These are phyloP conservation scores for Halcyon smyrnensis DNA, from an alignment of 2,797 vertebrate species.

Conservation along the genomic window DNA sequence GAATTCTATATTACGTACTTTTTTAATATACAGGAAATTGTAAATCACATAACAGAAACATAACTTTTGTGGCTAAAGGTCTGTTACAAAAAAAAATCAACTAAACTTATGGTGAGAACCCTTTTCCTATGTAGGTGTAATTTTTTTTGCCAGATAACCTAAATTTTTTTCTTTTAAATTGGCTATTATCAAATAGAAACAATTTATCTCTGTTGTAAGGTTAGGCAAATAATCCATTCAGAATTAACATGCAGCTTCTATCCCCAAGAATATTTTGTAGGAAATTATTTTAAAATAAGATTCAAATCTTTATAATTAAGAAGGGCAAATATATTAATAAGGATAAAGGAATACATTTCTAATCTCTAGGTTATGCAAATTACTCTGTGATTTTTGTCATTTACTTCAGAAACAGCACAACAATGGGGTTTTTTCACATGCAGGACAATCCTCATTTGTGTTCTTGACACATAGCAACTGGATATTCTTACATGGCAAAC, in stretches of 20 bases:
- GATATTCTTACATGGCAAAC: background rate
- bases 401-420: constrained; percentile 78
- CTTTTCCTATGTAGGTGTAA: constrained; percentile 36
- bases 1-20: background rate
- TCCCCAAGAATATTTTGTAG: constrained; percentile 77
- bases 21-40: constrained; percentile 16
- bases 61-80: constrained; percentile 21
- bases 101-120: constrained; percentile 19
- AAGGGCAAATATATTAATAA: constrained; percentile 83
- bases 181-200: constrained; percentile 73
- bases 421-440: constrained; percentile 73
- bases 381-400: constrained; percentile 79
- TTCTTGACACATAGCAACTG: constrained; percentile 56
- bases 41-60: constrained; percentile 33
- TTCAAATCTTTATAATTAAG: constrained; percentile 87
- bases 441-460: constrained; percentile 62
- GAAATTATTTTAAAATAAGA: constrained; percentile 80
- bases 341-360: constrained; percentile 82
- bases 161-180: background rate
- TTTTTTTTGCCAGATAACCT: constrained; percentile 57
- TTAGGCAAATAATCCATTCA: constrained; percentile 75
- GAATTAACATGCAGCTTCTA: constrained; percentile 77
- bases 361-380: constrained; percentile 83
- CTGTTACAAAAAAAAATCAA: constrained; percentile 23
- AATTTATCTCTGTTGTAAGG: constrained; percentile 74